These are phyloP conservation scores for Streptopelia turtur DNA, from an alignment of 2,797 vertebrate species.

Conservation along the genomic window DNA sequence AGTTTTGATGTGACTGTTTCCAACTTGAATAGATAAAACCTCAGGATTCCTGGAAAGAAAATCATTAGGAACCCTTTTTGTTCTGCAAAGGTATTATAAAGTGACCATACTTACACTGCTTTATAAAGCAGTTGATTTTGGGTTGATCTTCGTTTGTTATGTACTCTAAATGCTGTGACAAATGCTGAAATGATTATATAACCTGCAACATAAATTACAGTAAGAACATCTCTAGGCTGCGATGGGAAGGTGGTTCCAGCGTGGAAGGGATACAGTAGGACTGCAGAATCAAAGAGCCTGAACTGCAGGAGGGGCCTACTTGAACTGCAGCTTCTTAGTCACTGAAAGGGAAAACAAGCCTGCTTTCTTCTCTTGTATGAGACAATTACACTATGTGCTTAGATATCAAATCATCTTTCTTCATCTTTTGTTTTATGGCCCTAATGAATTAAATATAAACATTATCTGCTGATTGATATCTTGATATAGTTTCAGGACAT, in stretches of 20 bases:
- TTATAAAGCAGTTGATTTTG: background rate
- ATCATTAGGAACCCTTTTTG: slow-evolving; percentile 17
- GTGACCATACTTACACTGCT: slow-evolving; percentile 9
- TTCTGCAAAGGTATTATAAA: slow-evolving; percentile 54
- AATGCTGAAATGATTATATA: background rate
- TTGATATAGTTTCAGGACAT: background rate
- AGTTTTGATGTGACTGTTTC: slow-evolving; percentile 26
- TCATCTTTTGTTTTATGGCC: background rate
- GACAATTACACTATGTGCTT: background rate
- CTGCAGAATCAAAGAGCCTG: background rate
- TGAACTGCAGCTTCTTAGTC: background rate
- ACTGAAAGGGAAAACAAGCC: background rate
- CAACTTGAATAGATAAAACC: background rate
- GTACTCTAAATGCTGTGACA: background rate
- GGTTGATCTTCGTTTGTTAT: background rate
- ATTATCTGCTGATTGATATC: background rate
- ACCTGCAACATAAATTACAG: background rate
- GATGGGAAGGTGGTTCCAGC: background rate
- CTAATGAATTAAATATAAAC: background rate
- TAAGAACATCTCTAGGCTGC: background rate
- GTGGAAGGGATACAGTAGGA: background rate
- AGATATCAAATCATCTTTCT: background rate
- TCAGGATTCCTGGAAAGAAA: slow-evolving; percentile 8
- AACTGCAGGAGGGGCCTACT: background rate
- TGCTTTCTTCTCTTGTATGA: background rate